A percentile compares a stretch with the other conserved stretches of the same genome.
phyloP scores from a whole-genome alignment of 2,888 invertebrate species.

The Nezara viridula region DNA sequence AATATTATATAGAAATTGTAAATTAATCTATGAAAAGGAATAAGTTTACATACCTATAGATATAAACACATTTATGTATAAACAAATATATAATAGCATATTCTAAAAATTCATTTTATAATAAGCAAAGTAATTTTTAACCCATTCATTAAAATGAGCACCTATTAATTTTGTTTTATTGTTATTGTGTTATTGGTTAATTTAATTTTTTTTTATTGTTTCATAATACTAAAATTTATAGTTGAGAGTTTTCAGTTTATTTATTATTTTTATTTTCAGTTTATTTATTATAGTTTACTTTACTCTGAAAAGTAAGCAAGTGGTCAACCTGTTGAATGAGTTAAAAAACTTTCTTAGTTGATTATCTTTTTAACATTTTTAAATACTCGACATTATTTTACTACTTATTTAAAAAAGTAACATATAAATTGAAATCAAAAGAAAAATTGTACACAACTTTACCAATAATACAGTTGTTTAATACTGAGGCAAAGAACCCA shows the following conservation, averaged over 20 bases:
- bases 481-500: not conserved
- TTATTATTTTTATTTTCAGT: no score
- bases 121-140: not conserved
- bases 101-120: not conserved
- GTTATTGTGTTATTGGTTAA: no score
- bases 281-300: no score
- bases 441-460: not conserved
- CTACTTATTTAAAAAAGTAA: not conserved
- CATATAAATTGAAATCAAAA: not conserved
- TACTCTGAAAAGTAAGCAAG: no score
- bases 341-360: not conserved
- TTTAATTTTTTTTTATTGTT: no score
- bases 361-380: not conserved
- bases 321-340: no score
- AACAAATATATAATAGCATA: not conserved
- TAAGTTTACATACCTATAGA: not conserved
- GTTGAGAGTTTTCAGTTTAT: no score
- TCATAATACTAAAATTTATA: no score
- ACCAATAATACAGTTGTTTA: not conserved
- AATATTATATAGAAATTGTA: not conserved
- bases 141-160: no score
- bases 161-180: no score
- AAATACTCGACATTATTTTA: not conserved
- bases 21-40: not conserved
- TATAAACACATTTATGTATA: not conserved